Percentiles rank a stretch among this genome's conserved stretches.
Evolutionary conservation across 2,888 invertebrate species (phyloP).

Genomic region (Drosophila vallismaia): DNA sequence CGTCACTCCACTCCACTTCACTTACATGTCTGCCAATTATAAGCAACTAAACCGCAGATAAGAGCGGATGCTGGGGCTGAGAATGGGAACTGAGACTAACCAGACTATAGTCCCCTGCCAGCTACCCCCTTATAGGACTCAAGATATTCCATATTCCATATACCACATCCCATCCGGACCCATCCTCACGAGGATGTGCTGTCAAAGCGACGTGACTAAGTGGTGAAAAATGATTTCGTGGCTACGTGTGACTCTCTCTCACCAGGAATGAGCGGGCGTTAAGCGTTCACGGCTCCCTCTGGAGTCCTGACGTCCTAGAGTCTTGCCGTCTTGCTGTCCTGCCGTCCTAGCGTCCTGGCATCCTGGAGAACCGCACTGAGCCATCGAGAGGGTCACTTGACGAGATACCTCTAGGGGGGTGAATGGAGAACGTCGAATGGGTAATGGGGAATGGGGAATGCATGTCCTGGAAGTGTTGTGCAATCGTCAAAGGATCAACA

Average conservation of each 20-base stretch:
- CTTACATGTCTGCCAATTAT: constrained; percentile 77
- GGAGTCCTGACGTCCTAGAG: constrained; percentile 10
- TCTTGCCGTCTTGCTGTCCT: neutral
- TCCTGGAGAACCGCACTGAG: constrained; percentile 38
- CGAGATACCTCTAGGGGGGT: constrained; percentile 54
- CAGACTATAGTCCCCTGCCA: constrained; percentile 16
- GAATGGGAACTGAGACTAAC: constrained; percentile 16
- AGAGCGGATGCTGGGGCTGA: constrained; percentile 65
- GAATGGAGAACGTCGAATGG: constrained; percentile 7
- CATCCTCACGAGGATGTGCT: constrained; percentile 53
- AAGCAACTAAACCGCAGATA: constrained; percentile 76
- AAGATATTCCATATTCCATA: constrained; percentile 6
- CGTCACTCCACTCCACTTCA: constrained; percentile 18
- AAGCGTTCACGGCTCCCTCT: constrained; percentile 53
- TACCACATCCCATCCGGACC: constrained; percentile 1
- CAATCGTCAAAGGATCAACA: constrained; percentile 77
- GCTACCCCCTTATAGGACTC: neutral
- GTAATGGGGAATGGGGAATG: constrained; percentile 18
- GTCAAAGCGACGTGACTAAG: constrained; percentile 77
- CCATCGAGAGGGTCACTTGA: constrained; percentile 72
- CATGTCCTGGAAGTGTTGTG: constrained; percentile 49
- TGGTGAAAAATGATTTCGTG: constrained; percentile 78
- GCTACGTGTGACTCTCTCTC: constrained; percentile 73
- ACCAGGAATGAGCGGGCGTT: constrained; percentile 55
- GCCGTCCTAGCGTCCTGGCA: constrained; percentile 5